Evolutionary conservation across 2,797 vertebrate species (phyloP).

Genomic region (Heliangelus exortis): DNA sequence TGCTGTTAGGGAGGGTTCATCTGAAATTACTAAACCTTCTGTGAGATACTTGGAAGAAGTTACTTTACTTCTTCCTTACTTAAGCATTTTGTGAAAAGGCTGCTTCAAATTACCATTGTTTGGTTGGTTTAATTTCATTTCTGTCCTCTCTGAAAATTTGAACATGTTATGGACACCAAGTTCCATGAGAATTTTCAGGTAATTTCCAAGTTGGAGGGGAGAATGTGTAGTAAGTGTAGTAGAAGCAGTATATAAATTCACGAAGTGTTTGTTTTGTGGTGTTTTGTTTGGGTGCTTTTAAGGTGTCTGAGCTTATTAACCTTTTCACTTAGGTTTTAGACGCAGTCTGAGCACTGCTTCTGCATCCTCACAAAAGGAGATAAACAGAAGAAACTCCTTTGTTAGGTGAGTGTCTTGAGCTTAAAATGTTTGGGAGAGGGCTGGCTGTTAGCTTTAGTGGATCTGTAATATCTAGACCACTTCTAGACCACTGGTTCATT

Average conservation of each 20-base stretch:
- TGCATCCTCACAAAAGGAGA: slow-evolving; percentile 86
- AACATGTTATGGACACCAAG: rapidly evolving
- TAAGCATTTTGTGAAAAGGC: background rate
- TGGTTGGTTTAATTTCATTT: background rate
- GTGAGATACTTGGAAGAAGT: background rate
- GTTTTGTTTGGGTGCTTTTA: background rate
- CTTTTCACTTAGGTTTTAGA: slow-evolving; percentile 84
- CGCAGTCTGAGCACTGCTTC: slow-evolving; percentile 92
- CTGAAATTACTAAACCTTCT: background rate
- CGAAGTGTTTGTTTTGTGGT: background rate
- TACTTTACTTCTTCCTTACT: background rate
- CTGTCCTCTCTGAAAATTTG: background rate
- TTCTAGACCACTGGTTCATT: background rate
- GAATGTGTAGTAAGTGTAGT: background rate
- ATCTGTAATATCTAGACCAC: too few relatives aligned
- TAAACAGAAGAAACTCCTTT: slow-evolving; percentile 84
- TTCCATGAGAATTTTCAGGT: background rate
- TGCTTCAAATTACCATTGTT: background rate
- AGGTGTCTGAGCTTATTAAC: background rate
- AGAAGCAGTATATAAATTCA: background rate
- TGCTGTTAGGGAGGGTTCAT: too few relatives aligned
- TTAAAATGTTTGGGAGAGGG: background rate
- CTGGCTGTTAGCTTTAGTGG: background rate
- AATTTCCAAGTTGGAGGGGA: background rate
- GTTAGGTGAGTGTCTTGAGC: slow-evolving; percentile 81